A percentile compares a stretch with the other conserved stretches of the same genome.
These are phyloP conservation scores for Linnaemya tessellans DNA, from an alignment of 2,888 invertebrate genomes.

Conservation along the genomic window DNA sequence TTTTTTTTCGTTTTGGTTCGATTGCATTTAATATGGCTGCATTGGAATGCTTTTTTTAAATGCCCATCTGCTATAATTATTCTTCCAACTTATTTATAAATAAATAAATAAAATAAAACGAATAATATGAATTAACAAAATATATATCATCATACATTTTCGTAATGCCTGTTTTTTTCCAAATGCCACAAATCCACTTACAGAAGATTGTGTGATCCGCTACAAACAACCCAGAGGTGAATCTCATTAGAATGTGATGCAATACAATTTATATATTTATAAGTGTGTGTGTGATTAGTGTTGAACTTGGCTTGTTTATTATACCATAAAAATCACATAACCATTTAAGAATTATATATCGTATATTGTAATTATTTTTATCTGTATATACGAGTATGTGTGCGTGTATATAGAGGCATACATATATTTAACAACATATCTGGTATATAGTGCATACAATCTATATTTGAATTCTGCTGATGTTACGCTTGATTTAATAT, in stretches of 20 bases:
- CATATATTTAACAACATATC: not conserved
- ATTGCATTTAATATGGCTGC: constrained; percentile 55
- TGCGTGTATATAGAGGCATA: not conserved
- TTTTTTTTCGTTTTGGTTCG: constrained; percentile 63
- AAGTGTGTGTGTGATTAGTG: constrained; percentile 56
- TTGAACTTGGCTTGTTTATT: constrained; percentile 64
- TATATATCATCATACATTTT: constrained; percentile 29
- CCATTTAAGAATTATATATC: constrained; percentile 15
- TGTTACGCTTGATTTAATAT: constrained; percentile 65
- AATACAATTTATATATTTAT: constrained; percentile 46
- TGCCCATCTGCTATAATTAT: constrained; percentile 65
- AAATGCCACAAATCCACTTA: constrained; percentile 79
- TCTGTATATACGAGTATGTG: not conserved
- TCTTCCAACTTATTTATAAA: constrained; percentile 22
- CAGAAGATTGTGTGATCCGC: constrained; percentile 96
- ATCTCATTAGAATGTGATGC: constrained; percentile 73
- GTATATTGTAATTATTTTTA: constrained; percentile 34
- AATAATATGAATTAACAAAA: constrained; percentile 19
- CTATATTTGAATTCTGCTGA: constrained; percentile 41
- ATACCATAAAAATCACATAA: constrained; percentile 32
- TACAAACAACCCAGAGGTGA: constrained; percentile 95
- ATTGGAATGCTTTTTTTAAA: constrained; percentile 51
- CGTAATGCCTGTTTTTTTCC: constrained; percentile 40
- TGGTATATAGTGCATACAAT: not conserved
- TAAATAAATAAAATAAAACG: not conserved